These are phyloP conservation scores for Pelochelys cantorii DNA, from an alignment of 2,797 vertebrate genomes.

Conservation along the genomic window DNA sequence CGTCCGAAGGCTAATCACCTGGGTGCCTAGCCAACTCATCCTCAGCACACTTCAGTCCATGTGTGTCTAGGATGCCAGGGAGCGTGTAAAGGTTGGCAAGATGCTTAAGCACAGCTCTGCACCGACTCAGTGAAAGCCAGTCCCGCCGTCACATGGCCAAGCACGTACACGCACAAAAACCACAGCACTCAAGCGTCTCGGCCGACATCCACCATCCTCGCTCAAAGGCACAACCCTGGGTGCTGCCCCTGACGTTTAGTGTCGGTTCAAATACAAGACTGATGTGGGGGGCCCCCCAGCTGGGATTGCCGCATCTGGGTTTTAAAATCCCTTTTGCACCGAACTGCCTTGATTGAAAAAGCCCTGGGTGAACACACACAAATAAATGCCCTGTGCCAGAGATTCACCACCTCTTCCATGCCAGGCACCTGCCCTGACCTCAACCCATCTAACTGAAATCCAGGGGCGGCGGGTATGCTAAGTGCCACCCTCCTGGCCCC, in stretches of 20 bases:
- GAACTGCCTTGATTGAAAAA: not conserved
- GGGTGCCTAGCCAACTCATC: not conserved
- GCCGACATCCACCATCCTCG: too few species aligned
- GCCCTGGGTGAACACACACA: not conserved
- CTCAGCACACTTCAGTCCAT: not conserved
- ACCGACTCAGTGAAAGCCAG: not conserved
- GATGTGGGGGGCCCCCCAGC: too few species aligned
- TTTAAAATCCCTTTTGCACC: not conserved
- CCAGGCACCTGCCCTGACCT: not conserved
- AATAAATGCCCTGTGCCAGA: not conserved
- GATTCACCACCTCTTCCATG: not conserved
- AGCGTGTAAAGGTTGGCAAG: not conserved
- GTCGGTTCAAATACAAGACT: too few species aligned
- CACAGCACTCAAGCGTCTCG: not conserved
- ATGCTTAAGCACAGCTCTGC: not conserved
- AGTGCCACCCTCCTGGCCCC: too few species aligned
- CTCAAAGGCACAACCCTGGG: too few species aligned
- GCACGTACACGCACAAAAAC: not conserved
- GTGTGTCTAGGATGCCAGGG: not conserved
- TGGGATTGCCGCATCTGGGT: not conserved
- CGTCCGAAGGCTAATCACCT: not conserved
- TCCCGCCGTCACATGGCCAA: too few species aligned
- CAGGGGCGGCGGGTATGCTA: too few species aligned
- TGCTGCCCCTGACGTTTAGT: too few species aligned
- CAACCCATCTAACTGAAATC: not conserved